A percentile compares a stretch with the other conserved stretches of the same genome.
Conservation (phyloP, 2,113 vertebrate species). For the Hirundichthys speculiger region DNA sequence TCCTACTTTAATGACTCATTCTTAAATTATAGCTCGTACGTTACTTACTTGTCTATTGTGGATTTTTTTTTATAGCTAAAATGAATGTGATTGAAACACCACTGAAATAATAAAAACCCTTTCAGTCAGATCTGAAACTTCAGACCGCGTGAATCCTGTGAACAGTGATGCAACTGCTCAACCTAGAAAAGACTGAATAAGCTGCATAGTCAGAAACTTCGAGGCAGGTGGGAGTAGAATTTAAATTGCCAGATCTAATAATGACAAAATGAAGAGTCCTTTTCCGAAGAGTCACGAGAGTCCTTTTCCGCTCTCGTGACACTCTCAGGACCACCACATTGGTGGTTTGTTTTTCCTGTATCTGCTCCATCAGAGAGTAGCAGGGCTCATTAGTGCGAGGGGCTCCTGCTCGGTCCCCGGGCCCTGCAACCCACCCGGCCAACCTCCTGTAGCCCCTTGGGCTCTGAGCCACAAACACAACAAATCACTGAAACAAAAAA, state of each 20-base stretch:
- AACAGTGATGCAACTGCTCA: too few relatives aligned
- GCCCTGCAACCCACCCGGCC: conserved; percentile 51
- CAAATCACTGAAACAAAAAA: conserved; percentile 76
- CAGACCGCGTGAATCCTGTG: too few relatives aligned
- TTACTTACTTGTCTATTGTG: not conserved
- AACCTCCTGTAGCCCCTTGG: conserved; percentile 54
- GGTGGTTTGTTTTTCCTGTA: conserved; percentile 68
- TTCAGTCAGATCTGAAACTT: not conserved
- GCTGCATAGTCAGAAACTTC: too few relatives aligned
- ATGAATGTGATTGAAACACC: not conserved
- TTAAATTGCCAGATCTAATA: not conserved
- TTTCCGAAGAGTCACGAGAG: too few relatives aligned
- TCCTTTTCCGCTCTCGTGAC: conserved; percentile 45
- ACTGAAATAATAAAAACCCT: not conserved
- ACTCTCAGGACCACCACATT: conserved; percentile 46
- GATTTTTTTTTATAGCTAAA: not conserved
- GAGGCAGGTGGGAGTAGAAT: not conserved
- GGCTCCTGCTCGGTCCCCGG: conserved; percentile 59
- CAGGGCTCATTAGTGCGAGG: conserved; percentile 69
- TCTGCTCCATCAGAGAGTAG: conserved; percentile 71
- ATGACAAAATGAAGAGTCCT: conserved; percentile 9
- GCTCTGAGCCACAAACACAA: conserved; percentile 66
- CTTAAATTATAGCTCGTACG: not conserved
- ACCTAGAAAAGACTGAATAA: too few relatives aligned
- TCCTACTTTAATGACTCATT: too few relatives aligned